Percentiles rank a stretch among this genome's conserved stretches.
phyloP scores from a whole-genome alignment of 35 echinoderm and acorn worm genomes.

The Apostichopus japonicus region DNA sequence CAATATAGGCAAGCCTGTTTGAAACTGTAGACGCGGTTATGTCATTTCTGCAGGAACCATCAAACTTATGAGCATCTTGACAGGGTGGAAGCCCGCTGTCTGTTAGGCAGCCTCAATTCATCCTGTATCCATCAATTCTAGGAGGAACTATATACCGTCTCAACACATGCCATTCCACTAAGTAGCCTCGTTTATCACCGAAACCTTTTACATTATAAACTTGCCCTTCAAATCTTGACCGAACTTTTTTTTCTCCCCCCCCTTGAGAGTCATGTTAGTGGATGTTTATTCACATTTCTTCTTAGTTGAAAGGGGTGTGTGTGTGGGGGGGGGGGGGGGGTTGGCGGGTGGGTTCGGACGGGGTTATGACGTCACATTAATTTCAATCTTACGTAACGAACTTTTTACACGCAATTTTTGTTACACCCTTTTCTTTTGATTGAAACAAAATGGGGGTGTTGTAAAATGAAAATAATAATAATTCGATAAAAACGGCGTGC shows the following conservation, averaged over 20 bases:
- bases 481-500: no score
- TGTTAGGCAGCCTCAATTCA: background rate
- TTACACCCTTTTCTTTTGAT: no score
- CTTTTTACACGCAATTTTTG: no score
- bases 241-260: background rate
- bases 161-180: conserved; percentile 14
- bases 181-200: conserved; percentile 42
- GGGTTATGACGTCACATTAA: no score
- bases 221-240: background rate
- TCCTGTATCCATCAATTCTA: conserved; percentile 16
- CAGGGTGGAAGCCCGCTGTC: background rate
- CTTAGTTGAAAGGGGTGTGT: no score
- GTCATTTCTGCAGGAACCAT: background rate
- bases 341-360: no score
- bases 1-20: background rate
- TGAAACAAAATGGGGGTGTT: no score
- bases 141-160: background rate
- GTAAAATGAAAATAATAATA: no score
- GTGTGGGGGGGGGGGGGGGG: no score
- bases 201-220: background rate
- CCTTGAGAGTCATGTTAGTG: background rate
- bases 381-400: no score
- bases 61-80: background rate
- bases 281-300: no score
- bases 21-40: background rate